Evolutionary conservation across 2,797 vertebrate genomes (phyloP).

Genomic region (Cynopterus sphinx): DNA sequence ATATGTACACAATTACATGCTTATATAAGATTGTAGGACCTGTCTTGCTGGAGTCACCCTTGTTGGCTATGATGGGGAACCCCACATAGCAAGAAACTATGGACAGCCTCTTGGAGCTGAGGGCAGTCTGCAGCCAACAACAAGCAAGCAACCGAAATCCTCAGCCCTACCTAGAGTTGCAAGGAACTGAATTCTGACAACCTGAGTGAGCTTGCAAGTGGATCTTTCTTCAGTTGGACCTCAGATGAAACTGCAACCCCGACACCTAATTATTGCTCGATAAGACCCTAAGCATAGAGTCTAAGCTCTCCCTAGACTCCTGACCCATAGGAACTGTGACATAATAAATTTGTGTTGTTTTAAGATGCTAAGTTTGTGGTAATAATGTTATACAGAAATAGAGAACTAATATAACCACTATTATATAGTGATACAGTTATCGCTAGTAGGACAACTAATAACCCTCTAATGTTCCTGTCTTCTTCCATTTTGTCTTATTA

Average conservation of each 20-base stretch:
- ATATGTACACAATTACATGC: not conserved
- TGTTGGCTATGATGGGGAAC: not conserved
- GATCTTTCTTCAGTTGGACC: not conserved
- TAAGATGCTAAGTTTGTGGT: conserved; percentile 1
- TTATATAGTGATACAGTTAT: not conserved
- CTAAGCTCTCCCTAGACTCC: not conserved
- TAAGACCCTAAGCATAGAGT: not conserved
- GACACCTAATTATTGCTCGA: not conserved
- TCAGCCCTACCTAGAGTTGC: not conserved
- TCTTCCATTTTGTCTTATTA: conserved; percentile 8
- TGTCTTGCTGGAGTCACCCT: not conserved
- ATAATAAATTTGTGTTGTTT: not conserved
- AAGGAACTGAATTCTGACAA: not conserved
- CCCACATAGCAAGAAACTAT: not conserved
- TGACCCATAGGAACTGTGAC: not conserved
- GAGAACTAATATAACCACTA: not conserved
- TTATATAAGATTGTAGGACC: not conserved
- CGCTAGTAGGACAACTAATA: not conserved
- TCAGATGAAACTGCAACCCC: not conserved
- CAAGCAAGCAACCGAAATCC: not conserved
- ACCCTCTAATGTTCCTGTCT: not conserved
- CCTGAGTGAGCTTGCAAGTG: no score
- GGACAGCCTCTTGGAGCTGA: not conserved
- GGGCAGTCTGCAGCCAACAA: not conserved
- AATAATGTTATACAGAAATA: not conserved